Evolutionary conservation across 2,113 vertebrate species (phyloP), one percentile per base, ranked within the genome.

Genomic region (Furnarius figulus): DNA sequence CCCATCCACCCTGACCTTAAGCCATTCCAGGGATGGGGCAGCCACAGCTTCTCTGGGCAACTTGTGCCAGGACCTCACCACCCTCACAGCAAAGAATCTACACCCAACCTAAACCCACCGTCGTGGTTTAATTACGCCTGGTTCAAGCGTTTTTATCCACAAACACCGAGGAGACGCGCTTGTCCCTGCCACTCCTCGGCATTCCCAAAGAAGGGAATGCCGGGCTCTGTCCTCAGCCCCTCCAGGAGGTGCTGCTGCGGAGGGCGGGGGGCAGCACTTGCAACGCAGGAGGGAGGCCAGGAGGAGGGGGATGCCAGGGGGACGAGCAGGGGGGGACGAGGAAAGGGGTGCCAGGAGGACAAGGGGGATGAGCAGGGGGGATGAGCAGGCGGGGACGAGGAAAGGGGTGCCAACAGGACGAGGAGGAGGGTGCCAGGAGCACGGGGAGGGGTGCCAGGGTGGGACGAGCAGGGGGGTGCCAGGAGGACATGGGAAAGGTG

Each of bases 41-140:
- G 3, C 61, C 23, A 59, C 37, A 46, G 8, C 11, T 21, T 12
- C 30, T 21, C 58, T 1, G 5, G 8, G 14, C 49, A 61, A 8
- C 25, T 22, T 5, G 5, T 7, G 7, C 44, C 37, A 31, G 11
- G 2, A 1, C 21, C 59, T 74, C 74, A 53, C 5, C 42, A 33
- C 14, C 4, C 13, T 23, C 21, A 31, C 0, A 1, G 0, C 3
- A 30, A 59, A 27, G 12, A 13, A 4, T 5, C 44, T 6, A 15
- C 31, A 49, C 5, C 2, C 50, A 37, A 9, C 17, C 31, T 16
- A 50, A 39, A 44, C 0, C 16, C 4, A 22, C 7, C 5, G 10
- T 55, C 40, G 12, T 0, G 21, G 3, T 30, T 56, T 53, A 30
- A 37, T 10, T 5, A 52, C 21, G 13, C 3, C 5, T 2, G 6